Base-by-base conservation (phyloP, 1,140 invertebrate species). In the Conus ventricosus region DNA sequence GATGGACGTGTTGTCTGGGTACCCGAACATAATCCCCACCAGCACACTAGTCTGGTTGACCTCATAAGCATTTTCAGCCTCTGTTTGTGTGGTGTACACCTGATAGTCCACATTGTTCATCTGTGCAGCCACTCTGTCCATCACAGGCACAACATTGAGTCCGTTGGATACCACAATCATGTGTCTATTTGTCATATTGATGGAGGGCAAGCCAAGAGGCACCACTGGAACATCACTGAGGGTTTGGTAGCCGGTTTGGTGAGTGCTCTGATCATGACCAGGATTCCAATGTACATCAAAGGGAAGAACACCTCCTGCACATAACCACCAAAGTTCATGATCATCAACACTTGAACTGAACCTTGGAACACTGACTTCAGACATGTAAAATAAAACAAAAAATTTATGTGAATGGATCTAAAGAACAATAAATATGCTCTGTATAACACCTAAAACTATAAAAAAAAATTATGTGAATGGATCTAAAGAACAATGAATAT, bases 291-390 rank as follows among this genome's bases (percentile, higher is more conserved):
- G 87, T 93, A 93, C 87, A 92, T 92, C 25, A 93, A 85, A n/a
- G 93, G 93, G 78, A 88, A 91, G 17, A 93, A 83, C 11, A 93
- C 67, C 78, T 93, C 93, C 93, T 93, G 90, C 71, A 92, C 91
- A 57, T 15, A 89, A 87, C 71, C 85, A 86, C 20, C 20, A 71
- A 60, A 20, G 25, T 20, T 4, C 15, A n/a, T 57, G 54, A 81
- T 75, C 13, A 71, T 17, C 27, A 51, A 5, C 8, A 63, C 13
- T 15, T 71, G 1, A 17, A 39, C 39, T 39, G 39, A 39, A 39
- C 39, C 39, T 71, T 8, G 27, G 13, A 39, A 17, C 57, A 27
- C 54, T 5, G 5, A 13, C n/a, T 84, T n/a, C 57, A 23, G 17
- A 23, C 25, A 84, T 23, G 57, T 17, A 60, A 7, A 84, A 20